phyloP scores from a whole-genome alignment of 2,113 vertebrate genomes.

The Coptodon rendalli region DNA sequence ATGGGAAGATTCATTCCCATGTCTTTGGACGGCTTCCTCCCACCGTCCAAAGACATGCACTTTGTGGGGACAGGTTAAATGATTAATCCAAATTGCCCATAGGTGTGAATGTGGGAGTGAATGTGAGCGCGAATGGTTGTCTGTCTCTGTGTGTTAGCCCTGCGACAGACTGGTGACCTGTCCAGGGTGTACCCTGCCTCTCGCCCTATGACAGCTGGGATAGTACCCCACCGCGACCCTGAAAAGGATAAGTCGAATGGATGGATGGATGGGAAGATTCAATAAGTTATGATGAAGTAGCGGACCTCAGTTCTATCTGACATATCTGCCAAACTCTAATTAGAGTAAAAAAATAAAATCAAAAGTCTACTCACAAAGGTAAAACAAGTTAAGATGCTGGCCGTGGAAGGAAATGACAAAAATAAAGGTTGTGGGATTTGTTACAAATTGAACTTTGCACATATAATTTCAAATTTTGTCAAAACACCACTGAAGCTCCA shows the following conservation, averaged over 20 bases:
- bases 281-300: not conserved
- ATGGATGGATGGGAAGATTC: not conserved
- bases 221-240: too few relatives aligned
- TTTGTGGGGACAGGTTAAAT: too few relatives aligned
- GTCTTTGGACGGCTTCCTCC: not conserved
- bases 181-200: too few relatives aligned
- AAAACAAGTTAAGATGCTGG: not conserved
- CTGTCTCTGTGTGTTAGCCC: too few relatives aligned
- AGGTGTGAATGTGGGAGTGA: too few relatives aligned
- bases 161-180: too few relatives aligned
- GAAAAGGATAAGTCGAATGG: too few relatives aligned
- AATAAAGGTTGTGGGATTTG: not conserved
- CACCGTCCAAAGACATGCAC: rapidly evolving
- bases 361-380: not conserved
- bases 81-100: too few relatives aligned
- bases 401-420: not conserved
- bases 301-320: not conserved
- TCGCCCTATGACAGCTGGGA: too few relatives aligned
- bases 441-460: not conserved
- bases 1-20: not conserved
- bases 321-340: not conserved
- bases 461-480: not conserved
- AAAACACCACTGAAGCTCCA: not conserved
- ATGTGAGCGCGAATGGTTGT: too few relatives aligned
- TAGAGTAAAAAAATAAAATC: not conserved